phyloP scores from a whole-genome alignment of 2,113 vertebrate species.

The Cheirogaleus medius region DNA sequence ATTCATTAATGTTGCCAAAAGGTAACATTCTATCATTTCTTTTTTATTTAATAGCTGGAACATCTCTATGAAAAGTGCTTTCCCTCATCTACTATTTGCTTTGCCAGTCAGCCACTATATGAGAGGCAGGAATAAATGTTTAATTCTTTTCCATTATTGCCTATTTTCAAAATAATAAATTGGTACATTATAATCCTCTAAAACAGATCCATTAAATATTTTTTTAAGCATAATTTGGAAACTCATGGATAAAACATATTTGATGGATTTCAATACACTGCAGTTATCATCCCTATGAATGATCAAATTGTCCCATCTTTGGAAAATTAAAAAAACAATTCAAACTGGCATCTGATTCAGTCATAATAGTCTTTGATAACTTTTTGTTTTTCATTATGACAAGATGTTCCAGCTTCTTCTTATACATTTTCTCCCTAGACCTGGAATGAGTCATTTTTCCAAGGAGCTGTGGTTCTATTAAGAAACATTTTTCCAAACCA shows the following conservation, averaged over 20 bases:
- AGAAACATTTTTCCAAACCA: neutral
- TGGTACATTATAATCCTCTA: neutral
- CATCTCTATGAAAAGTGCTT: neutral
- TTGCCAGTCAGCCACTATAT: neutral
- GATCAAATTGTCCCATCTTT: neutral
- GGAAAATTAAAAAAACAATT: neutral
- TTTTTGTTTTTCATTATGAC: neutral
- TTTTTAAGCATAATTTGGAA: neutral
- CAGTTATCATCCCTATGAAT: neutral
- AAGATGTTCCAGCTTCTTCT: neutral
- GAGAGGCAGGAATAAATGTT: slow-evolving; percentile 2
- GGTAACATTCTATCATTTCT: neutral
- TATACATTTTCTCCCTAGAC: neutral
- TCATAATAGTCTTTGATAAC: neutral
- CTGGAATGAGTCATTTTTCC: neutral
- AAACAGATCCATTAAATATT: neutral
- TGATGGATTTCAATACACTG: neutral
- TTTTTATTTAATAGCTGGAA: neutral
- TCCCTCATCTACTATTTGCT: neutral
- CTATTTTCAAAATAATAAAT: slow-evolving; percentile 22
- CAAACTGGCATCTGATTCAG: neutral
- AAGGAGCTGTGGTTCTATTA: neutral
- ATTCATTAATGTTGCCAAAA: neutral
- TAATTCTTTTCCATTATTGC: neutral
- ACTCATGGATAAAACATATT: neutral